Percentiles rank a stretch among this genome's conserved stretches.
phyloP scores from a whole-genome alignment of 2,888 invertebrate genomes.

The Drosophila neotestacea region DNA sequence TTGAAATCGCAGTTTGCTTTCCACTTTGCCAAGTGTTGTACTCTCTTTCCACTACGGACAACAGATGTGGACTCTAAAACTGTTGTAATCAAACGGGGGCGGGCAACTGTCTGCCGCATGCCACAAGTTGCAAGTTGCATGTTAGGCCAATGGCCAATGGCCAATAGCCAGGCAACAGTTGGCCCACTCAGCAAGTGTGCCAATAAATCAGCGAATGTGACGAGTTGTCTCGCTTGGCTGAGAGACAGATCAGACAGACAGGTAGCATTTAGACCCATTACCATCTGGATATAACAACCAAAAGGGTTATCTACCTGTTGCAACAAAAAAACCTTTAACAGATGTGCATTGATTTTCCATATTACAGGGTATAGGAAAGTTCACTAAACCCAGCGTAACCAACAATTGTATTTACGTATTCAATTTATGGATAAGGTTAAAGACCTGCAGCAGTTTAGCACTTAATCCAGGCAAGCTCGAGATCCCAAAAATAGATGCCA shows the following conservation, averaged over 20 bases:
- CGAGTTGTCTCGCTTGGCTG: conserved; percentile 32
- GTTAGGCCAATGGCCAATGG: conserved; percentile 31
- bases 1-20: conserved; percentile 15
- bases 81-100: conserved; percentile 57
- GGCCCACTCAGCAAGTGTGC: conserved; percentile 74
- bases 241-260: not conserved
- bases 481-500: conserved; percentile 55
- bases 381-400: not conserved
- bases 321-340: not conserved
- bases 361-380: not conserved
- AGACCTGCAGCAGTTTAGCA: conserved; percentile 49
- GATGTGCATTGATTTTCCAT: not conserved
- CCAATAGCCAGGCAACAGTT: conserved; percentile 47
- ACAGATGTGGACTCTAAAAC: conserved; percentile 25
- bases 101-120: conserved; percentile 6
- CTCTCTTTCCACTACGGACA: not conserved
- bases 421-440: conserved; percentile 54
- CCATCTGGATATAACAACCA: not conserved
- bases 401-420: not conserved
- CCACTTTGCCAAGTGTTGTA: conserved; percentile 1
- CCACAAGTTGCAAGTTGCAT: conserved; percentile 24
- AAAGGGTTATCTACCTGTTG: not conserved
- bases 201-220: conserved; percentile 76
- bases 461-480: conserved; percentile 49
- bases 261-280: conserved; percentile 1